Evolutionary conservation across 2,797 vertebrate species (phyloP), one percentile per base, ranked within the genome.

Genomic region (Oreortyx pictus): DNA sequence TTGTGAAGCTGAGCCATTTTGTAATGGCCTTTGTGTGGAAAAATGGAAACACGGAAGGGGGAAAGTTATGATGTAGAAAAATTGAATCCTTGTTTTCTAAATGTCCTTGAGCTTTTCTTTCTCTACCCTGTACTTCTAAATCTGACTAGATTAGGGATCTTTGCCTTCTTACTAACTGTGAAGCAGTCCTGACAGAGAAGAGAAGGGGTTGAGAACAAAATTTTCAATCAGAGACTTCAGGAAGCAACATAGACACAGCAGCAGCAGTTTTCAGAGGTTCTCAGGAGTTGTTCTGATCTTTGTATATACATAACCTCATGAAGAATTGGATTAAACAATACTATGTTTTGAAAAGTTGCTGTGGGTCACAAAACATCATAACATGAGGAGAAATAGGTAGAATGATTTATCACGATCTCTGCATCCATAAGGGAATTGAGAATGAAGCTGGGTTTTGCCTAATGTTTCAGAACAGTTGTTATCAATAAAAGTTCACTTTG

Each of bases 341-440:
- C 83, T 67, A 7, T 90, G 89, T 94, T 97, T 96, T 96, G 75
- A 93, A 95, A 96, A 95, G 89, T 84, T 96, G 74, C 57, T 79
- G 31, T 14, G 14, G 62, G 83, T 73, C 73, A 71, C 12, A 41
- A 96, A 96, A 76, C 50, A 47, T 57, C 49, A 4, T 61, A 90
- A 77, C 56, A 82, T 76, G 64, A 92, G 83, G 89, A 89, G 83
- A 94, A 73, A 77, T 50, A 65, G 41, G 18, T 41, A 46, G 47
- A 94, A 57, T 86, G 66, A 95, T 92, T 73, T 94, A 80, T 59
- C 72, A 71, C 11, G 35, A 57, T 71, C 74, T 73, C 50, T 86
- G 33, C 76, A 67, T 27, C 80, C 33, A 37, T 76, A 91, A 62
- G 33, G 82, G 73, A 90, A 83, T 33, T 88, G 54, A 88, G 61